Conservation (phyloP, 2,797 vertebrate species). For the Harpagifer antarcticus region DNA sequence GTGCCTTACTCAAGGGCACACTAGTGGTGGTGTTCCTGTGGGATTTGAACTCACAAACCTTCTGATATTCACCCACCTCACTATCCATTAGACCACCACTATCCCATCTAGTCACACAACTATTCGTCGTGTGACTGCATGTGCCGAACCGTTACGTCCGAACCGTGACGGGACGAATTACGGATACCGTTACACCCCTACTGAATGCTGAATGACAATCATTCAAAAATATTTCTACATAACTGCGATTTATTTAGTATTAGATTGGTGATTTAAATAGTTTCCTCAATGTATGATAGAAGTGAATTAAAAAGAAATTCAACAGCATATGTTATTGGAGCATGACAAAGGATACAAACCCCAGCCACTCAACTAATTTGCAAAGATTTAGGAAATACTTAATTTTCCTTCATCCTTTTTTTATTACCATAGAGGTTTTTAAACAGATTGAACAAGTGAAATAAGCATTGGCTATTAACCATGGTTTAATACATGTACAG, state of each 20-base stretch:
- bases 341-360: neutral
- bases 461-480: no score
- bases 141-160: no score
- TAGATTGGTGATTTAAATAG: neutral
- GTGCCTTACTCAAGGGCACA: no score
- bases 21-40: no score
- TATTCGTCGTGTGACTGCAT: no score
- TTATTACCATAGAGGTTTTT: conserved; percentile 11
- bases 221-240: neutral
- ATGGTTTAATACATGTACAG: neutral
- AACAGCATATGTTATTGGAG: neutral
- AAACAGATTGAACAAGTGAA: conserved; percentile 5
- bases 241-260: neutral
- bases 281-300: no score
- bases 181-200: no score
- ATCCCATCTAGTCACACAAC: no score
- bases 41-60: no score
- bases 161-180: no score
- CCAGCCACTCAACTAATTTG: neutral
- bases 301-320: neutral
- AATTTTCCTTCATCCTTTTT: neutral
- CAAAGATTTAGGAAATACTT: conserved; percentile 3
- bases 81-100: no score
- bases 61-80: no score
- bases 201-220: neutral